Evolutionary conservation across 2,888 invertebrate species (phyloP), one percentile per base, ranked within the genome.

Genomic region (Ceriagrion tenellum): DNA sequence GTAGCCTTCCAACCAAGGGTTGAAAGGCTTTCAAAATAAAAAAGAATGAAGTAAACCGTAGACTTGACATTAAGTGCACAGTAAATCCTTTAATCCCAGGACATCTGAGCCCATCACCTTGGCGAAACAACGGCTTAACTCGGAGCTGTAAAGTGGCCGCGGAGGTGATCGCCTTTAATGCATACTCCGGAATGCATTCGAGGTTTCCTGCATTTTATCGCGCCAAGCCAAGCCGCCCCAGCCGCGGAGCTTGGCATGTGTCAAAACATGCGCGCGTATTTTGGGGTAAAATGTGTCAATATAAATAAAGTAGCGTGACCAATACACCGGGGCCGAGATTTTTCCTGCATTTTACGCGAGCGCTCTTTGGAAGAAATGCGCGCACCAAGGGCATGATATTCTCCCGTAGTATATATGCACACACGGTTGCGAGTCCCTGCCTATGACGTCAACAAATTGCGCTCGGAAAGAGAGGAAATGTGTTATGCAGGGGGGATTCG

Each of bases 241-340:
- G 81, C 35, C 30, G 81, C 81, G 6, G 2, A 81, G 81, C 81
- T 81, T 81, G 81, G 81, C 81, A 81, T 81, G 30, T 81, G 81
- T 81, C 81, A 81, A 81, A 81, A 81, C 81, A 81, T 16, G 81
- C 16, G 35, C 6, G 81, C 81, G 81, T 81, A 81, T 81, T 81
- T 81, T 81, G 35, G 30, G 81, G 81, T 81, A 81, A 81, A 81
- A 81, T 81, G 81, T 81, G 81, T 81, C 81, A 35, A 81, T 81
- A 81, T 81, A 81, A 81, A 81, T 81, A 81, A 81, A 81, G 81
- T 81, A 81, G 81, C 81, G 81, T 81, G 81, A 81, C 81, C 81
- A 81, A 81, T 81, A 35, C 81, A 81, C 81, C 4, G 81, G 81
- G 16, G 6, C 81, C 81, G 30, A 81, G 81, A 81, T 81, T 81